A percentile compares a stretch with the other conserved stretches of the same genome.
Evolutionary conservation across 1,140 invertebrate genomes (phyloP).

Genomic region (Trissolcus basalis): DNA sequence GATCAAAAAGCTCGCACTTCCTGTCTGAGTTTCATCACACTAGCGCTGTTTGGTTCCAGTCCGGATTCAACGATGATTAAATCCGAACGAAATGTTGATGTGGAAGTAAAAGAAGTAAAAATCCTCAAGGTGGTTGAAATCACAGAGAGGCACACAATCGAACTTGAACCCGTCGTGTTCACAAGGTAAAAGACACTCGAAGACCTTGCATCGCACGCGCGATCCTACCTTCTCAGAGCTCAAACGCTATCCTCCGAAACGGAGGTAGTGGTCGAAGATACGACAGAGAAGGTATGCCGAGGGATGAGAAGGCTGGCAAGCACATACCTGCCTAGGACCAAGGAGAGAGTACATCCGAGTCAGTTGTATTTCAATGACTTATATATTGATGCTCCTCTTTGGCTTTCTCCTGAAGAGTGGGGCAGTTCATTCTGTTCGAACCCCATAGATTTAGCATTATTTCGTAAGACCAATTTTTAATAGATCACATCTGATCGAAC

Average conservation of each 20-base stretch:
- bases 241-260: slow-evolving; percentile 30
- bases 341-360: slow-evolving; percentile 72
- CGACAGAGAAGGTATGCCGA: slow-evolving; percentile 43
- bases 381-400: slow-evolving; percentile 65
- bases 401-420: slow-evolving; percentile 40
- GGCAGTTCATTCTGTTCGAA: slow-evolving; percentile 9
- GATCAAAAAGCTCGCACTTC: slow-evolving; percentile 47
- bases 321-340: slow-evolving; percentile 70
- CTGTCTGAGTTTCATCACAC: slow-evolving; percentile 59
- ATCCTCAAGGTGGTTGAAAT: not conserved
- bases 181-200: slow-evolving; percentile 42
- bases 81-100: not conserved
- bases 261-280: slow-evolving; percentile 38
- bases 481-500: slow-evolving; percentile 1
- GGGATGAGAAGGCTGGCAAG: slow-evolving; percentile 57
- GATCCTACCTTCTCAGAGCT: slow-evolving; percentile 46
- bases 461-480: not conserved
- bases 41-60: slow-evolving; percentile 23
- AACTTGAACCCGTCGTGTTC: slow-evolving; percentile 36
- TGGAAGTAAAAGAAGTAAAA: too few relatives aligned
- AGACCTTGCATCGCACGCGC: slow-evolving; percentile 49
- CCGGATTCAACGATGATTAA: slow-evolving; percentile 2
- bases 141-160: slow-evolving; percentile 15
- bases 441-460: not conserved
- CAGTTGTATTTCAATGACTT: slow-evolving; percentile 64